Percentiles rank a stretch among this genome's conserved stretches.
Conservation (phyloP, 2,797 vertebrate species). For the Gymnothorax javanicus region DNA sequence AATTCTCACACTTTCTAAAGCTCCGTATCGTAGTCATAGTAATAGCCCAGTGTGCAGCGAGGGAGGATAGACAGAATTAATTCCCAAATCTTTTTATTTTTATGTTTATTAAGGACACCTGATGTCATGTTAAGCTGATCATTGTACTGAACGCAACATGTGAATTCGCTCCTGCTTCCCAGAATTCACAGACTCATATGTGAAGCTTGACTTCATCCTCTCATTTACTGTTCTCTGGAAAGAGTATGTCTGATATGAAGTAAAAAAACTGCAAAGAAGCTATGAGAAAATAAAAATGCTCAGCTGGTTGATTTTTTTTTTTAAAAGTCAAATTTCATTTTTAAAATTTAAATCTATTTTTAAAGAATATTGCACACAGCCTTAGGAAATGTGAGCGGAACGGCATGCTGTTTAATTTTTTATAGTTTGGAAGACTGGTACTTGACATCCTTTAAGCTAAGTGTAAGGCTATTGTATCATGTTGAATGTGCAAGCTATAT, state of each 20-base stretch:
- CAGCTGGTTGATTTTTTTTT: background rate
- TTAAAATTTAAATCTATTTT: background rate
- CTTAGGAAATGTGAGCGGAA: background rate
- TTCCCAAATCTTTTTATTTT: conserved; percentile 62
- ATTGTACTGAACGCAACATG: background rate
- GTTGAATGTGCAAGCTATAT: background rate
- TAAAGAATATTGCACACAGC: background rate
- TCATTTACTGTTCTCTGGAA: background rate
- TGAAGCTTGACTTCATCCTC: background rate
- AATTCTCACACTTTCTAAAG: conserved; percentile 44
- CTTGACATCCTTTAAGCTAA: background rate
- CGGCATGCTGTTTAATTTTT: background rate
- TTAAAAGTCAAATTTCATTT: background rate
- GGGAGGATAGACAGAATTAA: conserved; percentile 39
- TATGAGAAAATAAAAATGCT: background rate
- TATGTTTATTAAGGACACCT: conserved; percentile 59
- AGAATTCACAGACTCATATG: background rate
- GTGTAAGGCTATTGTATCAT: background rate
- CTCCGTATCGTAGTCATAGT: conserved; percentile 51
- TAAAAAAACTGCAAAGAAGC: background rate
- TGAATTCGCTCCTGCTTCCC: background rate
- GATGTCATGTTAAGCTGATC: conserved; percentile 48
- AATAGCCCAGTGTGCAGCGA: conserved; percentile 50
- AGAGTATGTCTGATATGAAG: background rate
- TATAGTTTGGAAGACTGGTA: background rate